A percentile compares a stretch with the other conserved stretches of the same genome.
These are phyloP conservation scores for Drosophila equinoxialis DNA, from an alignment of 1,140 invertebrate genomes.

Conservation along the genomic window DNA sequence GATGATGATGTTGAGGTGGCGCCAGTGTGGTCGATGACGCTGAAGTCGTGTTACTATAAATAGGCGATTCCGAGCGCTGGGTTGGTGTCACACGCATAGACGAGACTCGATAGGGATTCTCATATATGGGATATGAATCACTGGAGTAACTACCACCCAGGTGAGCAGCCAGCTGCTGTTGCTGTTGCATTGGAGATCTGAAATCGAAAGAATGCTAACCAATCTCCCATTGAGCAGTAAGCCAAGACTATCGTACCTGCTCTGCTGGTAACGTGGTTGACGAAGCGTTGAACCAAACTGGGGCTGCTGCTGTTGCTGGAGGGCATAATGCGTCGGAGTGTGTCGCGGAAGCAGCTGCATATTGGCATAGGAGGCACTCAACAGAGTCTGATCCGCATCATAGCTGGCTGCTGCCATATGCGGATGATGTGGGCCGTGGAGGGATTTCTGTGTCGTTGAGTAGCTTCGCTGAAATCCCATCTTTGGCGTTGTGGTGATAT, in stretches of 20 bases:
- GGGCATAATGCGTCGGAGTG: conserved; percentile 60
- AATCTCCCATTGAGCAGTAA: not conserved
- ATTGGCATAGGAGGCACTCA: conserved; percentile 67
- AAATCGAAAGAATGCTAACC: not conserved
- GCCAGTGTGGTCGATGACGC: conserved; percentile 59
- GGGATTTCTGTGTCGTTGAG: conserved; percentile 68
- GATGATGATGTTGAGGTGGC: conserved; percentile 44
- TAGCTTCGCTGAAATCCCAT: conserved; percentile 73
- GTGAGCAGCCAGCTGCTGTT: conserved; percentile 45
- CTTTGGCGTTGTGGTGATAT: conserved; percentile 22
- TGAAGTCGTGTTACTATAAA: conserved; percentile 76
- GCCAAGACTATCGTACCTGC: conserved; percentile 35
- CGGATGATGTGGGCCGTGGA: conserved; percentile 52
- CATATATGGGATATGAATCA: conserved; percentile 80
- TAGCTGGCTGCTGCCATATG: conserved; percentile 53
- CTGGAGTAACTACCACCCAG: conserved; percentile 69
- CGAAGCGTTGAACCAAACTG: conserved; percentile 54
- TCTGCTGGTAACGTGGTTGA: conserved; percentile 54
- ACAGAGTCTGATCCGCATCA: conserved; percentile 56
- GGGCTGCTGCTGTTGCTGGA: conserved; percentile 53
- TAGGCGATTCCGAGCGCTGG: conserved; percentile 81
- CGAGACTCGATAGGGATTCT: conserved; percentile 76
- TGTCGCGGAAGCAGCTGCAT: conserved; percentile 63
- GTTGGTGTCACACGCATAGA: conserved; percentile 73
- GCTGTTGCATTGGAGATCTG: conserved; percentile 58